phyloP scores from a whole-genome alignment of 2,797 vertebrate genomes.

The Monodelphis domestica region DNA sequence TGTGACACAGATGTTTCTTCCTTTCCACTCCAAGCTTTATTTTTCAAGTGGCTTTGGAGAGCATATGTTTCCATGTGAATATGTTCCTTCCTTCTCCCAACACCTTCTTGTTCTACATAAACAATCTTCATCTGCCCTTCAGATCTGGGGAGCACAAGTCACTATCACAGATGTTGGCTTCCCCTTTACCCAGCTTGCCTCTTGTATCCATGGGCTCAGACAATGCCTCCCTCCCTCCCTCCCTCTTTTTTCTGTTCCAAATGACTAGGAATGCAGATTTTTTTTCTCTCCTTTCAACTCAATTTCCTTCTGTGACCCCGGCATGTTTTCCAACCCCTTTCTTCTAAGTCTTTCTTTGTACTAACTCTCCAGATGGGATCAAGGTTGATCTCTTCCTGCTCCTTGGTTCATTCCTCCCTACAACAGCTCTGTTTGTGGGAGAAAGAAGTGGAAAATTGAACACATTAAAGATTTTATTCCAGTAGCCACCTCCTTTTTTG shows the following conservation, averaged over 20 bases:
- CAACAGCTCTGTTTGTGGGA: conserved; percentile 58
- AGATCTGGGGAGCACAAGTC: conserved; percentile 79
- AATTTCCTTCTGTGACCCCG: conserved; percentile 82
- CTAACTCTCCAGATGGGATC: conserved; percentile 80
- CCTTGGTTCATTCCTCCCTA: conserved; percentile 74
- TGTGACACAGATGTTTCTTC: conserved; percentile 85
- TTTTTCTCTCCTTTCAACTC: conserved; percentile 81
- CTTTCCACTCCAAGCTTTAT: conserved; percentile 78
- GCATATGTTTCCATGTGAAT: conserved; percentile 85
- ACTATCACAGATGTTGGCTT: conserved; percentile 81
- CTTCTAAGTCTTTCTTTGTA: conserved; percentile 82
- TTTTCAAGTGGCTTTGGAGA: conserved; percentile 82
- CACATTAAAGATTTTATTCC: conserved; percentile 67
- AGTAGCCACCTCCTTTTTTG: conserved; percentile 60
- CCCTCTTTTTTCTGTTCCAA: conserved; percentile 80
- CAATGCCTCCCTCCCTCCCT: conserved; percentile 78
- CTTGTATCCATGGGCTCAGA: conserved; percentile 81
- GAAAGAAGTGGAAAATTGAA: conserved; percentile 68
- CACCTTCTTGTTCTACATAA: conserved; percentile 85
- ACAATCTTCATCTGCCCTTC: conserved; percentile 85
- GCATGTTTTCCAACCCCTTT: conserved; percentile 68
- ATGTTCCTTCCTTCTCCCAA: conserved; percentile 80
- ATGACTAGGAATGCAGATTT: conserved; percentile 82
- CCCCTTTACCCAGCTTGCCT: conserved; percentile 78
- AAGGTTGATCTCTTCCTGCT: conserved; percentile 59